These are phyloP conservation scores for Doris montereyensis DNA, from an alignment of 2,888 invertebrate species.

Conservation along the genomic window DNA sequence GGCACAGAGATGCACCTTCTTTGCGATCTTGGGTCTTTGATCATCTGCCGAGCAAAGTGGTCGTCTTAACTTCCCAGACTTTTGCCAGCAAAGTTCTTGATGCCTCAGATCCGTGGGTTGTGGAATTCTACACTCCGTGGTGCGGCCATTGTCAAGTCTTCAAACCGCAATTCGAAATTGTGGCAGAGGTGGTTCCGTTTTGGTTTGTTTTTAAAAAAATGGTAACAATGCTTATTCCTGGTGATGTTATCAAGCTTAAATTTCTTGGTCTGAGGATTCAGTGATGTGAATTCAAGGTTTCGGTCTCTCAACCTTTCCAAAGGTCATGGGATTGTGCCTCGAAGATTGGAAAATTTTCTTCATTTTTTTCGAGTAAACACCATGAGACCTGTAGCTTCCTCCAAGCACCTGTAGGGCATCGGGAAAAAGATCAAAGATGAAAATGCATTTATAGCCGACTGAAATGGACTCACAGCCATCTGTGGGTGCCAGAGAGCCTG, in stretches of 20 bases:
- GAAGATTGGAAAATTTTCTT: too few relatives aligned
- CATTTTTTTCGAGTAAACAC: too few relatives aligned
- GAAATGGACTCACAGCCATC: too few relatives aligned
- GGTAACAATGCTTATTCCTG: not conserved
- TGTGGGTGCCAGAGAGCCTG: too few relatives aligned
- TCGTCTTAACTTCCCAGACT: conserved; percentile 57
- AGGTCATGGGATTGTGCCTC: not conserved
- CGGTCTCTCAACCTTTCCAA: too few relatives aligned
- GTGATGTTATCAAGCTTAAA: not conserved
- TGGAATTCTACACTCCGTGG: conserved; percentile 73
- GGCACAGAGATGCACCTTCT: conserved; percentile 78
- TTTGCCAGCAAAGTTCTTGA: conserved; percentile 75
- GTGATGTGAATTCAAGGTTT: too few relatives aligned
- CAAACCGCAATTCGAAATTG: conserved; percentile 80
- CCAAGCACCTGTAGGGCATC: too few relatives aligned
- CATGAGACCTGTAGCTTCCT: too few relatives aligned
- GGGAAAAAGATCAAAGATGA: too few relatives aligned
- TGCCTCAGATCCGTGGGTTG: conserved; percentile 75
- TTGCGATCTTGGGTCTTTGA: conserved; percentile 79
- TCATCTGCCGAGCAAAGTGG: conserved; percentile 78
- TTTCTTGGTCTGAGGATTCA: too few relatives aligned
- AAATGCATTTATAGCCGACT: too few relatives aligned
- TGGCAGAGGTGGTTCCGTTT: conserved; percentile 77
- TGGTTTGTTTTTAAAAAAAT: not conserved
- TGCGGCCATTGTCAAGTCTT: conserved; percentile 78